Evolutionary conservation across 2,113 vertebrate genomes (phyloP), one percentile per base, ranked within the genome.

Genomic region (Poeciliopsis occidentalis): DNA sequence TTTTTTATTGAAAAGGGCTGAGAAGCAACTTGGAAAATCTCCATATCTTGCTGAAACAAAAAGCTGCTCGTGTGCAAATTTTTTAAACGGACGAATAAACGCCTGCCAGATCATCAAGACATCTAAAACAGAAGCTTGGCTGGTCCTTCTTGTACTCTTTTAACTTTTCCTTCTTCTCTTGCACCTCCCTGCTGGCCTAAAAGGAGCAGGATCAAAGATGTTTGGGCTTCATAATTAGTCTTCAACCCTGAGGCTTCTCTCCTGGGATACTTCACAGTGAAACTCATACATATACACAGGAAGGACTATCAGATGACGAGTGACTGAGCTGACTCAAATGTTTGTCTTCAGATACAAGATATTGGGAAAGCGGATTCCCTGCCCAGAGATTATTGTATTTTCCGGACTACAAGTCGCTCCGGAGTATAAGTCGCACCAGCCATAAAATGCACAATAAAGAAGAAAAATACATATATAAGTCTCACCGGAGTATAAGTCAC

Each of bases 251-350:
- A 27, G 78, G 71, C 79, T 66, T 51, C 67, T 75, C 61, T 86
- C 79, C 69, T 39, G 69, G 64, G 73, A n/a, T 29, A 0, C 44
- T 39, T 27, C 62, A 32, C 34, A 17, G 0, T 31, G 67, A 64
- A 54, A 63, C 26, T 47, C 17, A 41, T 84, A 89, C 88, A 90
- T 47, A 41, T 86, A 89, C 88, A 90, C 85, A 88, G 87, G 86
- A 91, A 88, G 75, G 60, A 41, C 76, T 63, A 78, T 70, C 44
- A 80, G 71, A 85, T 69, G 51, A 47, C 62, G 63, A n/a, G 64
- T 66, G 75, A 72, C 60, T 22, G 76, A 62, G 12, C 63, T 69
- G 76, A 81, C 41, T 67, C 69, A 83, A 66, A 74, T 37, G 13
- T 24, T 61, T 47, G 64, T 54, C 64, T 79, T 51, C 37, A 67